A percentile compares a stretch with the other conserved stretches of the same genome.
phyloP scores from a whole-genome alignment of 1,140 invertebrate species.

The Drosophila sulfurigaster region DNA sequence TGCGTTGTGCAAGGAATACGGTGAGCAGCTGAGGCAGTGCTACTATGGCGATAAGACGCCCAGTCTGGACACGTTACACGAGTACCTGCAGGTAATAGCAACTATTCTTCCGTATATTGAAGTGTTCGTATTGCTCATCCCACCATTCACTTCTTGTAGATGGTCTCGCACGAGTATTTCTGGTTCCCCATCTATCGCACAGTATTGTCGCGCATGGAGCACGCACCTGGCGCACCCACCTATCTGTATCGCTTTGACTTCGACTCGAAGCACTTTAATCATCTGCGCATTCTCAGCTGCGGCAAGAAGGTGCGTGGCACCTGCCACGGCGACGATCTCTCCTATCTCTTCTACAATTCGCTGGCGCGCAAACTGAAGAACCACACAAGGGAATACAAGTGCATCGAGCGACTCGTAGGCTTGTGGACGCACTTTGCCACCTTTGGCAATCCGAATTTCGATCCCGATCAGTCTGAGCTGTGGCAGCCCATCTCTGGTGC shows the following conservation, averaged over 20 bases:
- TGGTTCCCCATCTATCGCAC: slow-evolving; percentile 85
- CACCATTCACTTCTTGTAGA: slow-evolving; percentile 46
- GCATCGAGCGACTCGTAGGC: slow-evolving; percentile 82
- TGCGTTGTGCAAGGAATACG: slow-evolving; percentile 76
- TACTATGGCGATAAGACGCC: slow-evolving; percentile 82
- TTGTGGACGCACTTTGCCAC: slow-evolving; percentile 85
- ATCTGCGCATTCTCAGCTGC: slow-evolving; percentile 84
- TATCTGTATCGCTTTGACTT: slow-evolving; percentile 86
- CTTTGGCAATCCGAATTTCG: slow-evolving; percentile 82
- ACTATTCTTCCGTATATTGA: background rate
- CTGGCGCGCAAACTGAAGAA: slow-evolving; percentile 84
- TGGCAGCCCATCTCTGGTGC: slow-evolving; percentile 68
- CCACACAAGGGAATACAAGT: slow-evolving; percentile 80
- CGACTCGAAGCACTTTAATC: slow-evolving; percentile 83
- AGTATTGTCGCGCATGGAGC: slow-evolving; percentile 78
- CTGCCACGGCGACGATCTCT: slow-evolving; percentile 88
- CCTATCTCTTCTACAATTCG: slow-evolving; percentile 87
- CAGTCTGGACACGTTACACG: slow-evolving; percentile 75
- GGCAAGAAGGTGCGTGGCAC: slow-evolving; percentile 84
- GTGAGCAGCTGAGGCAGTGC: slow-evolving; percentile 64
- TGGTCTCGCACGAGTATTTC: slow-evolving; percentile 85
- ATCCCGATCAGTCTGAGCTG: slow-evolving; percentile 70
- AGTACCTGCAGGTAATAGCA: slow-evolving; percentile 72
- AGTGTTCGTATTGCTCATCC: slow-evolving; percentile 1
- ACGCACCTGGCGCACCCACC: slow-evolving; percentile 80